A percentile compares a stretch with the other conserved stretches of the same genome.
phyloP scores from a whole-genome alignment of 2,888 invertebrate genomes.

The Microctonus aethiopoides region DNA sequence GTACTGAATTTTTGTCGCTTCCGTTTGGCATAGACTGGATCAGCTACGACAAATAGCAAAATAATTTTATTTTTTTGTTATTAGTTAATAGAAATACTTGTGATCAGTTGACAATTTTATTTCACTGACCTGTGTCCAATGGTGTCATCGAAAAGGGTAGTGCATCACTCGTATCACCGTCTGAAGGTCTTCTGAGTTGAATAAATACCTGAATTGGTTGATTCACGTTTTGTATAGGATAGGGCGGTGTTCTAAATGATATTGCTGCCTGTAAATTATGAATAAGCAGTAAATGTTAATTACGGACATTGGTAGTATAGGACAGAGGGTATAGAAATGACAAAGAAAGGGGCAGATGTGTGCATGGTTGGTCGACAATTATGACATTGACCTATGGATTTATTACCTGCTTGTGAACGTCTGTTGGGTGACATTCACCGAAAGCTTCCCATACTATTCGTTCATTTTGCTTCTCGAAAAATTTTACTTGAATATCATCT shows the following conservation, averaged over 20 bases:
- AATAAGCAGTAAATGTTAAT: conserved; percentile 59
- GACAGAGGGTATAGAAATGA: neutral
- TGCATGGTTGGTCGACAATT: neutral
- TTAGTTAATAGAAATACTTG: neutral
- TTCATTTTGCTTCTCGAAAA: conserved; percentile 70
- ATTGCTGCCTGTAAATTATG: conserved; percentile 49
- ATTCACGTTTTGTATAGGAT: conserved; percentile 60
- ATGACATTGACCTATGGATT: neutral
- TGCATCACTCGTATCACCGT: conserved; percentile 68
- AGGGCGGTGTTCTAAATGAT: conserved; percentile 62
- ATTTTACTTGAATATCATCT: conserved; percentile 72
- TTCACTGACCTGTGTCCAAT: neutral
- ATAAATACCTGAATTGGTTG: conserved; percentile 64
- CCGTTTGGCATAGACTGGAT: conserved; percentile 9
- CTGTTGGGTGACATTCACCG: conserved; percentile 70
- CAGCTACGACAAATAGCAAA: neutral
- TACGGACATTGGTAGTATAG: neutral
- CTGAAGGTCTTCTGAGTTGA: conserved; percentile 68
- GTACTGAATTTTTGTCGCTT: conserved; percentile 32
- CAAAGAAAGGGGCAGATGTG: neutral
- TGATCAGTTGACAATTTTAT: neutral
- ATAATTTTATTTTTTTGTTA: neutral
- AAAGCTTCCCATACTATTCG: conserved; percentile 69
- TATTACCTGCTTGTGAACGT: conserved; percentile 67
- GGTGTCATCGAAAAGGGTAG: conserved; percentile 61